phyloP scores from a whole-genome alignment of 2,113 vertebrate genomes.

The Gymnorhina tibicen region DNA sequence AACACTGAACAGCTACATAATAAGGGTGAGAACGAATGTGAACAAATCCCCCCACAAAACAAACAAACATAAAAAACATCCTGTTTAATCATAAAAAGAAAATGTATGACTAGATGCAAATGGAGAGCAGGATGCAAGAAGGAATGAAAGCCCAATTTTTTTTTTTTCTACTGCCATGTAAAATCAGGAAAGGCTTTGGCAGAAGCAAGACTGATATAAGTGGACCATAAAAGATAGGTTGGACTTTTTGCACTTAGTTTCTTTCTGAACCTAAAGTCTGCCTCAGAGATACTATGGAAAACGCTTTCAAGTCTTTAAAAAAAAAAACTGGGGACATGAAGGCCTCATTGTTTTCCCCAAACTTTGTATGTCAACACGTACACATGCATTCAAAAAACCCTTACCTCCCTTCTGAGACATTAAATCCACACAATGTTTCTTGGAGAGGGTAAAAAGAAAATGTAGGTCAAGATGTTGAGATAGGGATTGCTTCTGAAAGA shows the following conservation, averaged over 20 bases:
- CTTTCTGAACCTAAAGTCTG: neutral
- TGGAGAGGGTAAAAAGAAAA: slow-evolving; percentile 63
- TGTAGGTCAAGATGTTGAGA: slow-evolving; percentile 66
- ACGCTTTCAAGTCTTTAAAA: slow-evolving; percentile 2
- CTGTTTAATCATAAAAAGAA: neutral
- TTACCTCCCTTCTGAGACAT: slow-evolving; percentile 45
- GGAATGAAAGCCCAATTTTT: neutral
- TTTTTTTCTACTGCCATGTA: neutral
- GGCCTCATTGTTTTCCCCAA: slow-evolving; percentile 5
- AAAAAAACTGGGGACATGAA: neutral
- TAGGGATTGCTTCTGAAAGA: slow-evolving; percentile 64
- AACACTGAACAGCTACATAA: neutral
- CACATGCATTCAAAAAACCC: neutral
- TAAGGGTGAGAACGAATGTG: accelerated
- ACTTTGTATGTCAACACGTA: slow-evolving; percentile 49
- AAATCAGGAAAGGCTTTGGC: neutral
- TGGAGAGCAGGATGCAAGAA: neutral
- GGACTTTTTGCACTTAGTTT: neutral
- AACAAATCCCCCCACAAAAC: neutral
- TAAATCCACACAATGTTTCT: slow-evolving; percentile 57
- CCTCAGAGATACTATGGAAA: neutral
- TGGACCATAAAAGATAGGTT: neutral
- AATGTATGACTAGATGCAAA: neutral
- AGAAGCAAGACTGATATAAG: neutral
- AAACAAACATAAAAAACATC: neutral